phyloP scores from a whole-genome alignment of 1,140 invertebrate species.

The Holotrichia oblita region DNA sequence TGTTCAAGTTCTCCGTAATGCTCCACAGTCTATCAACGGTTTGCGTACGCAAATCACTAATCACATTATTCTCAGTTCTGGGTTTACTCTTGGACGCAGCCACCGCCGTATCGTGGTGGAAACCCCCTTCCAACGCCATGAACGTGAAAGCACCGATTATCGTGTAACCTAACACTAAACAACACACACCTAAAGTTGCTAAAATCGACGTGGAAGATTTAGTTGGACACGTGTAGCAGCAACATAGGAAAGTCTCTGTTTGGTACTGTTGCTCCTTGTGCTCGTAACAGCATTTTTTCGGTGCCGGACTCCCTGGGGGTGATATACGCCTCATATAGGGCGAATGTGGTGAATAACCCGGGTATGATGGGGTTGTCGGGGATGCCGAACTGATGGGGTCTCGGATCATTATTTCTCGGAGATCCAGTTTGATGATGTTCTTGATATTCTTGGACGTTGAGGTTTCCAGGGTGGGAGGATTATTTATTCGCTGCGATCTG shows the following conservation, averaged over 20 bases:
- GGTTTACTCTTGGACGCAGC: constrained; percentile 70
- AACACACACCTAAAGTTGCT: constrained; percentile 73
- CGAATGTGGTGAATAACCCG: constrained; percentile 52
- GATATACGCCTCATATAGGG: constrained; percentile 50
- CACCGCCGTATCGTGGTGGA: constrained; percentile 59
- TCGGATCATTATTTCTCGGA: constrained; percentile 35
- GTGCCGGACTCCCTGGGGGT: constrained; percentile 54
- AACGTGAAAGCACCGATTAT: constrained; percentile 92
- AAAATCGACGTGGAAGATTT: constrained; percentile 55
- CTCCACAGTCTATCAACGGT: constrained; percentile 90
- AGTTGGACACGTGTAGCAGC: constrained; percentile 58
- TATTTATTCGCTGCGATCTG: not conserved
- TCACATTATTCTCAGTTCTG: constrained; percentile 49
- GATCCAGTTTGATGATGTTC: not conserved
- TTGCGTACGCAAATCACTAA: constrained; percentile 62
- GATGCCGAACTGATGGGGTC: constrained; percentile 34
- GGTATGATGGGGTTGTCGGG: constrained; percentile 42
- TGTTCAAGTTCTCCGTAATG: constrained; percentile 93
- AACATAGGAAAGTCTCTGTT: constrained; percentile 55
- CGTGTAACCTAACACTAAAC: constrained; percentile 88
- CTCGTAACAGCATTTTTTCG: constrained; percentile 58
- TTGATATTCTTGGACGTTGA: constrained; percentile 22
- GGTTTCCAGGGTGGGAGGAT: not conserved
- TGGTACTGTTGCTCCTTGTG: constrained; percentile 48
- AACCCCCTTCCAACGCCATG: constrained; percentile 81